A percentile compares a stretch with the other conserved stretches of the same genome.
These are phyloP conservation scores for Prosapia bicincta DNA, from an alignment of 2,888 invertebrate genomes.

Conservation along the genomic window DNA sequence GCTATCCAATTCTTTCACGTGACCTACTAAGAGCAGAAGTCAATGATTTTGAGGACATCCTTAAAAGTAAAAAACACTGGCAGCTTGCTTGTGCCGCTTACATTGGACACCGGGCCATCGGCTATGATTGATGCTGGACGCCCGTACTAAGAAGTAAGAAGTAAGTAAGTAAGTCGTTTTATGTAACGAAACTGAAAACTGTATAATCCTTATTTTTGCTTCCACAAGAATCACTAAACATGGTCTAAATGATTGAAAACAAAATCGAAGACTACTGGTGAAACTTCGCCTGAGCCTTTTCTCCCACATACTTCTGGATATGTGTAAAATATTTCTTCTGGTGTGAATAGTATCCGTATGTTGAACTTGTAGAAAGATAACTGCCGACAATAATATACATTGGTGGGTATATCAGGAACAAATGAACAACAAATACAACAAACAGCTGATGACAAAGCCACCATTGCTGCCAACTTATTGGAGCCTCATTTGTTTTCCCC, in stretches of 20 bases:
- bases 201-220: constrained; percentile 34
- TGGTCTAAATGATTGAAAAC: constrained; percentile 27
- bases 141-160: too few relatives aligned
- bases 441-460: neutral
- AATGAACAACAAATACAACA: neutral
- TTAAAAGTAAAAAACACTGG: too few relatives aligned
- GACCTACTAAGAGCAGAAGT: too few relatives aligned
- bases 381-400: constrained; percentile 28
- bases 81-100: too few relatives aligned
- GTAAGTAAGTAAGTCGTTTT: too few relatives aligned
- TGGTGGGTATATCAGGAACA: constrained; percentile 27
- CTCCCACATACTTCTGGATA: constrained; percentile 27
- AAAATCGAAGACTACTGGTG: constrained; percentile 28
- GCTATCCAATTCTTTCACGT: too few relatives aligned
- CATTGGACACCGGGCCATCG: too few relatives aligned
- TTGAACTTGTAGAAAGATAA: constrained; percentile 28
- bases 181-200: constrained; percentile 30
- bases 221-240: constrained; percentile 35
- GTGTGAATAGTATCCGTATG: constrained; percentile 20
- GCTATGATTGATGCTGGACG: too few relatives aligned
- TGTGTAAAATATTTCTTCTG: constrained; percentile 25
- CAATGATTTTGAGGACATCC: too few relatives aligned
- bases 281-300: constrained; percentile 30
- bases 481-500: neutral
- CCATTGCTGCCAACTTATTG: neutral